Evolutionary conservation across 2,888 invertebrate genomes (phyloP).

Genomic region (Drosophila pseudotalamancana): DNA sequence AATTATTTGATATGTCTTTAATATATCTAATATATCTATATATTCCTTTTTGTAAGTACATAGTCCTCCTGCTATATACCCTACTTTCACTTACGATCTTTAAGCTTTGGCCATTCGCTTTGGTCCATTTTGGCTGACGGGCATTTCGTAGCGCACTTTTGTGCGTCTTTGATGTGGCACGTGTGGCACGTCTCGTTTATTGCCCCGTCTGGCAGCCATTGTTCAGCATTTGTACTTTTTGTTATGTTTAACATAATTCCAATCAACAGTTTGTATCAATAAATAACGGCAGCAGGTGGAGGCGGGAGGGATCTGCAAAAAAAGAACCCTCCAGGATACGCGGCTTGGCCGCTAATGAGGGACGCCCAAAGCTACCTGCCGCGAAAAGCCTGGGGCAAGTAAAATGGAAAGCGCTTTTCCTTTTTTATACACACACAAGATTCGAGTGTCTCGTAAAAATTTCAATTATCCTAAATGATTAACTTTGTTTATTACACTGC

Average conservation of each 20-base stretch:
- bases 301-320: too few relatives aligned
- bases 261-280: conserved; percentile 70
- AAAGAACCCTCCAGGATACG: background rate
- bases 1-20: too few relatives aligned
- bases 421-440: conserved; percentile 42
- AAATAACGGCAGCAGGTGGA: conserved; percentile 42
- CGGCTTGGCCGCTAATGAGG: conserved; percentile 53
- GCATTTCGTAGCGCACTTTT: conserved; percentile 27
- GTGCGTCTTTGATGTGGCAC: conserved; percentile 35
- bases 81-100: background rate
- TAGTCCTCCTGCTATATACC: background rate
- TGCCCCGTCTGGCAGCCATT: conserved; percentile 20
- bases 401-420: conserved; percentile 11
- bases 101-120: conserved; percentile 1
- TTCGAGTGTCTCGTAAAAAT: conserved; percentile 80
- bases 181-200: conserved; percentile 39
- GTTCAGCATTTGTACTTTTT: conserved; percentile 26
- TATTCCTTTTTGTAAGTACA: background rate
- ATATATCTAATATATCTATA: too few relatives aligned
- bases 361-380: conserved; percentile 50
- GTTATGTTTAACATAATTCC: conserved; percentile 56
- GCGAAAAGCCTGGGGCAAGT: background rate
- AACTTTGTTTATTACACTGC: conserved; percentile 78
- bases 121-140: conserved; percentile 30
- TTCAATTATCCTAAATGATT: conserved; percentile 82